Evolutionary conservation across 1,140 invertebrate genomes (phyloP), one percentile per base, ranked within the genome.

Genomic region (Drosophila lacteicornis): DNA sequence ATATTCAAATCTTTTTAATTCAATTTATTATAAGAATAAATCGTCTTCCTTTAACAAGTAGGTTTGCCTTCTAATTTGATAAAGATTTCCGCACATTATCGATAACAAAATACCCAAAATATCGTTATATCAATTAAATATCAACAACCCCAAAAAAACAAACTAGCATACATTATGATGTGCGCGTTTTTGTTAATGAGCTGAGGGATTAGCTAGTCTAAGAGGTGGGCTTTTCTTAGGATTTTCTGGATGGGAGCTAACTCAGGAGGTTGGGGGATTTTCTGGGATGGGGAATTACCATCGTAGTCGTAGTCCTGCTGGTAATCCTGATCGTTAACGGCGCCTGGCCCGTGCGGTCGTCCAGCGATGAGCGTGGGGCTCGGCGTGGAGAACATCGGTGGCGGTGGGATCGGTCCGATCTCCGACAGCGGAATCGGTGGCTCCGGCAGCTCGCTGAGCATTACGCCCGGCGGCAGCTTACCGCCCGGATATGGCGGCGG

Each of bases 341-440:
- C 92, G 75, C 92, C 91, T 66, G 92, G 92, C 63, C 93, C 94
- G 69, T 94, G 93, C 62, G 93, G 93, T 63, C 94, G 94, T 79
- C 94, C 93, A 47, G 93, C 93, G 55, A 95, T 90, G 80, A 96
- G 92, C 71, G 96, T 95, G 49, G 97, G 97, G 93, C 96, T 97
- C 33, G 97, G 97, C 62, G 97, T 97, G 92, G 96, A 97, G 94
- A 98, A 98, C 97, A 98, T 98, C 61, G 97, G 97, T 60, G 98
- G 98, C 75, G 98, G 98, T 86, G 98, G 98, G 92, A 98, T 98
- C 47, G 97, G 97, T 40, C 98, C 97, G 92, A 98, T 98, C 92
- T 98, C 98, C 61, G 97, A 98, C 15, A 98, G 93, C 12, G 97
- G 97, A 84, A 98, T 98, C 71, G 97, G 97, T 53, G 97, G 97